Base-by-base conservation (phyloP, 2,113 vertebrate genomes). In the Ctenomys sociabilis region DNA sequence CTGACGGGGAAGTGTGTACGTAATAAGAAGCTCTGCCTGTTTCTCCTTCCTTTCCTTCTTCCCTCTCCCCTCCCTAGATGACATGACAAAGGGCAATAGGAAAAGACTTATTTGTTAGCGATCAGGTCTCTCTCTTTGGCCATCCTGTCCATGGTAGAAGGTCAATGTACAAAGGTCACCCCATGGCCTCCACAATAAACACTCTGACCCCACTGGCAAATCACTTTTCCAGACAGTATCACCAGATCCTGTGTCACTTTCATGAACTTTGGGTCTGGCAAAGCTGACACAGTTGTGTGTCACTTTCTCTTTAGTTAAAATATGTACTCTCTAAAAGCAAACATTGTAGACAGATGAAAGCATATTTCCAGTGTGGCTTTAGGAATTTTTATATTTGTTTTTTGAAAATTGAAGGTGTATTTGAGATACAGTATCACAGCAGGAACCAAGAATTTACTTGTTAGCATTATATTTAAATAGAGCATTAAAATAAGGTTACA, bases 221-320 rank as follows among this genome's bases (percentile, higher is more conserved):
- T 97, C 94, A 64, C 95, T 98, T 97, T 97, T 94, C 97, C 96
- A 98, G 96, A 97, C 70, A 94, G 40, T 73, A 66, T 70, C 86
- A 91, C 61, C 85, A 96, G 96, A 95, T 97, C 95, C 10, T 59
- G 87, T 97, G 90, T 97, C 95, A 97, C 86, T 96, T 96, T 96
- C 68, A 90, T 93, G 91, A 96, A 97, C 94, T 92, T 97, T 96
- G 78, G 77, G n/a, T 92, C 90, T 86, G 49, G 89, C 54, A 94
- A 94, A 96, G 13, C 86, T 87, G 80, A 95, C 77, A 83, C n/a
- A n/a, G n/a, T n/a, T 88, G 64, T 66, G 3, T 91, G 59, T 80
- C 70, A 63, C 80, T 45, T 91, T 78, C 40, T 88, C 84, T 78
- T 95, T 93, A 30, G 54, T 64, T 91, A 94, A 95, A 95, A 91